These are phyloP conservation scores for Gallinago undulata DNA, from an alignment of 2,113 vertebrate genomes.

Conservation along the genomic window DNA sequence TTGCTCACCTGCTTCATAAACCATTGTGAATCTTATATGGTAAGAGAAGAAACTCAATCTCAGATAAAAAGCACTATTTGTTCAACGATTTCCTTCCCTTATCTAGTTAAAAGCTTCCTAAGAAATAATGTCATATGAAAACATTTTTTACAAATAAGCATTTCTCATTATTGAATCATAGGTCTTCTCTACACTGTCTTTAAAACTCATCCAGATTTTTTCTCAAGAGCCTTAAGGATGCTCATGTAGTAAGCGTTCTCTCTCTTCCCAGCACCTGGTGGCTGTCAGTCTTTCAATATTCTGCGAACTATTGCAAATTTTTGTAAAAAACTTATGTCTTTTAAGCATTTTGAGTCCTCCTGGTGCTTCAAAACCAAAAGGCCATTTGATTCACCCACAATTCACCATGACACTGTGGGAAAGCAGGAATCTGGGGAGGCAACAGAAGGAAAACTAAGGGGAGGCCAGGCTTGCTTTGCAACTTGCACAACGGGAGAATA, in stretches of 20 bases:
- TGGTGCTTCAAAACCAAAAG: not conserved
- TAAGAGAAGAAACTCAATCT: not conserved
- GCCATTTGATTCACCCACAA: not conserved
- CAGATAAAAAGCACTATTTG: not conserved
- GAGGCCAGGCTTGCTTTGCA: not conserved
- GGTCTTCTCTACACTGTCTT: not conserved
- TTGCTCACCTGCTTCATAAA: not conserved
- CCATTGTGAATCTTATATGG: not conserved
- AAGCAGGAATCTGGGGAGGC: not conserved
- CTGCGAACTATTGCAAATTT: not conserved
- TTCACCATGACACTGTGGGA: not conserved
- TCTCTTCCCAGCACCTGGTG: not conserved
- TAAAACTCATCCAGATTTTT: not conserved
- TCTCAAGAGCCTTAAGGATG: not conserved
- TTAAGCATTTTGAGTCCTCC: not conserved
- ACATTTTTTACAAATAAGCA: not conserved
- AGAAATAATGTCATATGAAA: not conserved
- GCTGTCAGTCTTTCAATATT: not conserved
- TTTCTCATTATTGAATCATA: not conserved
- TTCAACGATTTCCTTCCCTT: not conserved
- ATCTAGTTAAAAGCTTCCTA: not conserved
- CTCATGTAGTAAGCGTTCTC: not conserved
- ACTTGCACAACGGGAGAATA: not conserved
- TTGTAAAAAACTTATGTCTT: not conserved
- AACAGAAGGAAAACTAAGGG: not conserved